These are phyloP conservation scores for Paralinhomoeus sp. DNA, from an alignment of 2,888 invertebrate species.

Conservation along the genomic window DNA sequence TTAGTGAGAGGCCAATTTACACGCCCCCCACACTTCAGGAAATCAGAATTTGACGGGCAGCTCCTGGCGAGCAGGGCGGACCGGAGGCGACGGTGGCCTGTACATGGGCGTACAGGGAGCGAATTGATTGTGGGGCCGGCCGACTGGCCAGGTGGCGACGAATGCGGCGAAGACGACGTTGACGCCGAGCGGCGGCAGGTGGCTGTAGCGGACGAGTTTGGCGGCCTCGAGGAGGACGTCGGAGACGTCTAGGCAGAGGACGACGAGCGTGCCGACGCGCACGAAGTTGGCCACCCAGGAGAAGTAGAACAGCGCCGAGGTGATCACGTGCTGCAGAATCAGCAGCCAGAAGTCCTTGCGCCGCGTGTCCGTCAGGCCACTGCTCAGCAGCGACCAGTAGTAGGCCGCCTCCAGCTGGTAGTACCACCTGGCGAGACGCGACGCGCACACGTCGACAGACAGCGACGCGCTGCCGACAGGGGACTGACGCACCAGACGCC, in stretches of 20 bases:
- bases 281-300: slow-evolving; percentile 30
- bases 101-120: too few species aligned
- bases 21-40: too few species aligned
- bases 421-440: slow-evolving; percentile 23
- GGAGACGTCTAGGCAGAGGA: slow-evolving; percentile 28
- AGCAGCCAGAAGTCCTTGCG: slow-evolving; percentile 30
- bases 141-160: background rate
- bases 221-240: slow-evolving; percentile 28
- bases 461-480: background rate
- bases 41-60: too few species aligned
- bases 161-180: background rate
- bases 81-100: too few species aligned
- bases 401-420: slow-evolving; percentile 32
- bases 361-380: background rate
- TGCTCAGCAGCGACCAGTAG: slow-evolving; percentile 28
- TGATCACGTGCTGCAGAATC: slow-evolving; percentile 30
- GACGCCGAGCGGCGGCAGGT: background rate
- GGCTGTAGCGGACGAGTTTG: background rate
- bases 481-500: background rate
- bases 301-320: slow-evolving; percentile 27
- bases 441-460: background rate
- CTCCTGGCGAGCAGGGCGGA: too few species aligned
- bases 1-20: too few species aligned
- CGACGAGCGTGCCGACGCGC: slow-evolving; percentile 21
- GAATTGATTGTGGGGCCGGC: too few species aligned